Evolutionary conservation across 1,140 invertebrate genomes (phyloP).

Genomic region (Archivesica marissinica): DNA sequence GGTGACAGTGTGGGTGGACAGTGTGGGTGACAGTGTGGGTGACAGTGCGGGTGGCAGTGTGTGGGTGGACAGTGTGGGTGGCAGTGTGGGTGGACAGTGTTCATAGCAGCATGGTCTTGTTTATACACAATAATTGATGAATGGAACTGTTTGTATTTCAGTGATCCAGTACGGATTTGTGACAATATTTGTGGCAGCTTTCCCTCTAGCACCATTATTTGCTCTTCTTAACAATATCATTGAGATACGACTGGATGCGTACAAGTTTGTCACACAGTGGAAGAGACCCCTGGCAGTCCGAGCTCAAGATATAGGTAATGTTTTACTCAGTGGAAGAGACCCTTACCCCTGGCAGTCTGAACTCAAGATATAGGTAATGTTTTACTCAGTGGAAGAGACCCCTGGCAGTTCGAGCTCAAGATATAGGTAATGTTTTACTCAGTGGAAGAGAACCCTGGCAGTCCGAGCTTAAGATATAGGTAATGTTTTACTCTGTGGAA

Average conservation of each 20-base stretch:
- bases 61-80: no score
- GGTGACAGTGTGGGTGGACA: no score
- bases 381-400: constrained; percentile 91
- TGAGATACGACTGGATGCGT: constrained; percentile 92
- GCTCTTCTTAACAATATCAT: constrained; percentile 93
- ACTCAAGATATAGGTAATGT: constrained; percentile 93
- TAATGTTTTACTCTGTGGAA: constrained; percentile 87
- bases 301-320: constrained; percentile 93
- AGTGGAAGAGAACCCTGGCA: constrained; percentile 92
- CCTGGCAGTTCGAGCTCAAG: constrained; percentile 93
- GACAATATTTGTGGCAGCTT: constrained; percentile 93
- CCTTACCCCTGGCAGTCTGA: constrained; percentile 91
- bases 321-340: constrained; percentile 89
- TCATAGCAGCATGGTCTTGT: no score
- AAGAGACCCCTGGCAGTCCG: constrained; percentile 93
- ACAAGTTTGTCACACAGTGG: constrained; percentile 92
- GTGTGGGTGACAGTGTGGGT: no score
- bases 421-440: constrained; percentile 90
- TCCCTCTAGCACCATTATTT: constrained; percentile 92
- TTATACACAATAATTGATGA: no score
- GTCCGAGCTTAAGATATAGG: constrained; percentile 96
- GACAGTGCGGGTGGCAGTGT: no score
- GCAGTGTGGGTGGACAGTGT: no score
- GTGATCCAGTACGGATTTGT: constrained; percentile 93
- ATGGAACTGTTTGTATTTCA: constrained; percentile 74